Percentiles rank a stretch among this genome's conserved stretches.
phyloP scores from a whole-genome alignment of 1,140 invertebrate species.

The Cephus cinctus region DNA sequence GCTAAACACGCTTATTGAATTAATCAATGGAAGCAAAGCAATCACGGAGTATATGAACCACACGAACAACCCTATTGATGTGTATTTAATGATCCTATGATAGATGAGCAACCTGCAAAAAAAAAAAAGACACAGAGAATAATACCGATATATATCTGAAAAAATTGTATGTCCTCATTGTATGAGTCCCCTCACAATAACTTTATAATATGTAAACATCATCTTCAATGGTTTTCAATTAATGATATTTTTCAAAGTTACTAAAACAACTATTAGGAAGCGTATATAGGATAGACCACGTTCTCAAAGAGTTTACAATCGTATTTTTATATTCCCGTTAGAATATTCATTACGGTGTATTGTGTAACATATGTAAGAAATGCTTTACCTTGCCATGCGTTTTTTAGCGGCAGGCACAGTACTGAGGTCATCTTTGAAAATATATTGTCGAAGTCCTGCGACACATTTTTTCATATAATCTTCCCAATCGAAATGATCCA shows the following conservation, averaged over 20 bases:
- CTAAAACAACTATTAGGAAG: too few relatives aligned
- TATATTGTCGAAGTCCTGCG: slow-evolving; percentile 51
- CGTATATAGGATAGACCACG: too few relatives aligned
- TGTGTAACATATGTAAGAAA: too few relatives aligned
- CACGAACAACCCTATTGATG: slow-evolving; percentile 13
- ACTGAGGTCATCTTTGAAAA: slow-evolving; percentile 57
- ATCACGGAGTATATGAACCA: slow-evolving; percentile 22
- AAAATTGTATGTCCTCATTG: too few relatives aligned
- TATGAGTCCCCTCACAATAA: too few relatives aligned
- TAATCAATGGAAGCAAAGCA: slow-evolving; percentile 16
- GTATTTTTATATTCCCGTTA: too few relatives aligned
- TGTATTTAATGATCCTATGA: slow-evolving; percentile 30
- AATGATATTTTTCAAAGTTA: too few relatives aligned
- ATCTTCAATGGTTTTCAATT: too few relatives aligned
- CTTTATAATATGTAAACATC: too few relatives aligned
- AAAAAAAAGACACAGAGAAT: slow-evolving; percentile 6
- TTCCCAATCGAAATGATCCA: slow-evolving; percentile 56
- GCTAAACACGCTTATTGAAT: slow-evolving; percentile 22
- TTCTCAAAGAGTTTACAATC: too few relatives aligned
- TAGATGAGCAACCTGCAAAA: slow-evolving; percentile 27
- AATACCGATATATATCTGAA: too few relatives aligned
- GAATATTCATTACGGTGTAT: too few relatives aligned
- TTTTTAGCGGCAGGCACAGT: slow-evolving; percentile 49
- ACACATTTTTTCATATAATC: slow-evolving; percentile 55
- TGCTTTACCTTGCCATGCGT: slow-evolving; percentile 46